These are phyloP conservation scores for Cataglyphis altisquamis DNA, from an alignment of 2,888 invertebrate species.

Conservation along the genomic window DNA sequence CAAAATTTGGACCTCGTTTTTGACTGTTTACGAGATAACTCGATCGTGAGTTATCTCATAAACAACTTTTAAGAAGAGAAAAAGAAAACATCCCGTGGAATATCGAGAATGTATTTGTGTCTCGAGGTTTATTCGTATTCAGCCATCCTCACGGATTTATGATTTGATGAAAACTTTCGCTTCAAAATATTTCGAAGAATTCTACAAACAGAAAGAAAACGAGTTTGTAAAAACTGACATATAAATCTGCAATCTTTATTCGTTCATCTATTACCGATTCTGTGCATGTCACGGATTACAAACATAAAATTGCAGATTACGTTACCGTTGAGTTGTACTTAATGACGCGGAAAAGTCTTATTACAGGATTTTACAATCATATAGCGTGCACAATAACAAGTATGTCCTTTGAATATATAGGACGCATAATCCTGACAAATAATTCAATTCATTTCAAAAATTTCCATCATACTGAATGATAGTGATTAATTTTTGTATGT, in stretches of 20 bases:
- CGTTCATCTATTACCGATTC: slow-evolving; percentile 33
- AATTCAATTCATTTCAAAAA: neutral
- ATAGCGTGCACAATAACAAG: neutral
- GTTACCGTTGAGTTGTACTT: slow-evolving; percentile 17
- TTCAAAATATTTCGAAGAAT: slow-evolving; percentile 2
- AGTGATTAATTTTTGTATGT: neutral
- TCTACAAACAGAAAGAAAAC: slow-evolving; percentile 5
- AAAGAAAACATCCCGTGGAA: neutral
- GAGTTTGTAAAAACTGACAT: slow-evolving; percentile 7
- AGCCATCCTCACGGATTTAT: neutral
- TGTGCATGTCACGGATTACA: slow-evolving; percentile 27
- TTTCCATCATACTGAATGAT: neutral
- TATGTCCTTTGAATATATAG: neutral
- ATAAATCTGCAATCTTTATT: neutral
- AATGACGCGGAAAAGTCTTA: slow-evolving; percentile 36
- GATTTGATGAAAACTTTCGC: slow-evolving; percentile 10
- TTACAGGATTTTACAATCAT: slow-evolving; percentile 15
- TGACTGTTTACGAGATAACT: slow-evolving; percentile 1
- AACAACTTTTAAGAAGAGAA: neutral
- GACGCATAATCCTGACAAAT: neutral
- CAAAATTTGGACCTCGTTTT: slow-evolving; percentile 7
- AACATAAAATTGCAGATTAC: slow-evolving; percentile 42
- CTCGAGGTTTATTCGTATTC: neutral
- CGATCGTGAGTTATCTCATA: neutral
- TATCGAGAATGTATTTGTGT: neutral